phyloP scores from a whole-genome alignment of 2,113 vertebrate genomes.

The Laterallus jamaicensis region DNA sequence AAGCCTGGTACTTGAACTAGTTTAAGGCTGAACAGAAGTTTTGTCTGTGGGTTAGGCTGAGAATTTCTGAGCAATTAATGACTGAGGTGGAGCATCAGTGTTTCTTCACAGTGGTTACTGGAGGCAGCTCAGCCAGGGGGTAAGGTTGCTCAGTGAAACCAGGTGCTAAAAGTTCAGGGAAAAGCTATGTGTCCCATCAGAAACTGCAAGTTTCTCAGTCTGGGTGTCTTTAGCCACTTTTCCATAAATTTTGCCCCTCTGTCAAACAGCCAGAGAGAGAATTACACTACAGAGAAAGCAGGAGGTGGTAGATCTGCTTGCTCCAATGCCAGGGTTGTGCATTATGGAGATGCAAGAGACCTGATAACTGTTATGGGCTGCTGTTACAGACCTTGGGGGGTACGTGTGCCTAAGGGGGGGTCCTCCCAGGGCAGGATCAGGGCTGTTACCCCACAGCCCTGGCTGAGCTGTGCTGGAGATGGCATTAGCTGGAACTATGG shows the following conservation, averaged over 20 bases:
- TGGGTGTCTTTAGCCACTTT: not conserved
- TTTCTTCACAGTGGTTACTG: not conserved
- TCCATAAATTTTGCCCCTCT: not conserved
- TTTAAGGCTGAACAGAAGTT: not conserved
- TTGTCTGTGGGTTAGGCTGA: not conserved
- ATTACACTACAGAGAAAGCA: not conserved
- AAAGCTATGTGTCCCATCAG: accelerated
- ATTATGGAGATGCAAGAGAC: not conserved
- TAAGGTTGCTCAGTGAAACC: not conserved
- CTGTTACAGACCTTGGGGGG: accelerated
- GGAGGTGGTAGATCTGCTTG: not conserved
- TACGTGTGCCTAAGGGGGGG: accelerated
- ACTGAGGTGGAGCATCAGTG: not conserved
- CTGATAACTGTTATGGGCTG: not conserved
- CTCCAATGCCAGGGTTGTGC: not conserved
- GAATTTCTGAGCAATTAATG: not conserved
- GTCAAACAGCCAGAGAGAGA: not conserved
- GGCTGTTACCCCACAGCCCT: not conserved
- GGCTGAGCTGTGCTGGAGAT: not conserved
- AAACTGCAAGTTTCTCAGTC: not conserved
- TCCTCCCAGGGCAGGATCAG: not conserved
- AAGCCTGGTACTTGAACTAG: not conserved
- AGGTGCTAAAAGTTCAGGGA: not conserved
- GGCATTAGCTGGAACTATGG: not conserved
- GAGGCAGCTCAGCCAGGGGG: not conserved